Evolutionary conservation across 2,113 vertebrate species (phyloP), one percentile per base, ranked within the genome.

Genomic region (Notothenia coriiceps): DNA sequence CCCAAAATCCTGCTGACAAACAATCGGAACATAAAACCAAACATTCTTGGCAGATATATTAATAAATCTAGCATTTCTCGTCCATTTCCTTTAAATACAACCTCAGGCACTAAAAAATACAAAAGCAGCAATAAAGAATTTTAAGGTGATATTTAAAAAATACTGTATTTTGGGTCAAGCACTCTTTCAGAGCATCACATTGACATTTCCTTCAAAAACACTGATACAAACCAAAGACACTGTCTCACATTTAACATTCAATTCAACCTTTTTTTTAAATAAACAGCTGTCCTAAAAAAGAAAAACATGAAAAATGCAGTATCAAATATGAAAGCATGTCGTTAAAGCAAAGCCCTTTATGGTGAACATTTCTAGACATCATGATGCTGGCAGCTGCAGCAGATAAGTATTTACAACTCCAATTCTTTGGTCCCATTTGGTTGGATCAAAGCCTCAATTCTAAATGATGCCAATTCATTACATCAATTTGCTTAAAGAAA

Each of bases 131-230:
- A 49, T 9, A 47, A 55, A 66, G 17, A 35, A 8, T 4, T 70
- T 51, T 46, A 50, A 59, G 70, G 15, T 14, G 52, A 69, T 71
- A 64, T 7, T 71, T 79, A 4, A 64, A 79, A 79, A 79, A 71
- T 49, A 70, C 51, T 79, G 67, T 79, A 79, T 81, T 83, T 83
- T 10, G 71, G 78, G 51, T 73, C 44, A 20, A 40, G 14, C 51
- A 60, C 60, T 70, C 52, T 11, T 33, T 79, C 67, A 79, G 60
- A 57, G 59, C 18, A 79, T 70, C 67, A 85, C 64, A 73, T 25
- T 54, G 20, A 86, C 71, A 63, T 64, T 70, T 82, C 82, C 82
- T 84, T 85, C 69, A 63, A 61, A 87, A 73, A 65, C 72, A 70
- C 40, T 40, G 35, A 51, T n/a, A 46, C 33, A 52, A 64, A 50